Evolutionary conservation across 2,888 invertebrate genomes (phyloP), one percentile per base, ranked within the genome.

Genomic region (Oligia fasciuncula): DNA sequence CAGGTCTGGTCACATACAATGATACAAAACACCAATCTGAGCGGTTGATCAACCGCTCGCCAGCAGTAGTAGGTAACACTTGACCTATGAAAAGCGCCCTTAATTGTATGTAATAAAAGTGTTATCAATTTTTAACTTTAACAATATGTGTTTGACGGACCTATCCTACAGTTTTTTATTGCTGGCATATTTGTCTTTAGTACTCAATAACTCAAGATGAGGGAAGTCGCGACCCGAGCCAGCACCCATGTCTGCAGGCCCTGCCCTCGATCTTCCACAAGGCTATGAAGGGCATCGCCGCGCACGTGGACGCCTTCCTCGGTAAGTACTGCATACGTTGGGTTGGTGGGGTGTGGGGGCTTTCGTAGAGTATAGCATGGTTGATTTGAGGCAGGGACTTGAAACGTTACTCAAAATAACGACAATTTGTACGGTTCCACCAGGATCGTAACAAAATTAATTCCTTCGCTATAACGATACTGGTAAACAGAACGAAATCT

Each of bases 291-390:
- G 99, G 99, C 63, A 97, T 99, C 81, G 98, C 99, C 1, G 98
- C 98, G 54, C 98, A 99, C 93, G 99, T 99, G 23, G 99, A 99
- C 96, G 99, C 99, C 2, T 99, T 99, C 96, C 97, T 99, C 86
- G 99, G 99, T 99, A 97, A 96, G 97, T 95, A 74, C 43, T 11
- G 35, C 65, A 49, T 4, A 17, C 13, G 6, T 29, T 29, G 29
- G 49, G n/a, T 46, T 43, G 63, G 68, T 79, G 76, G 83, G 75
- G 63, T 57, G 66, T 62, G 68, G 57, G 67, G 49, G 81, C 57
- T 82, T 69, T 0, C 2, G 46, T 69, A 82, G 63, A 43, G 0
- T 43, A 69, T 49, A 51, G 66, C 35, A 43, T 54, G 77, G n/a
- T 57, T 49, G 6, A 43, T 13, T 65, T 51, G 23, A 23, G 65